Conservation (phyloP, 2,113 vertebrate species). For the Tiliqua scincoides region DNA sequence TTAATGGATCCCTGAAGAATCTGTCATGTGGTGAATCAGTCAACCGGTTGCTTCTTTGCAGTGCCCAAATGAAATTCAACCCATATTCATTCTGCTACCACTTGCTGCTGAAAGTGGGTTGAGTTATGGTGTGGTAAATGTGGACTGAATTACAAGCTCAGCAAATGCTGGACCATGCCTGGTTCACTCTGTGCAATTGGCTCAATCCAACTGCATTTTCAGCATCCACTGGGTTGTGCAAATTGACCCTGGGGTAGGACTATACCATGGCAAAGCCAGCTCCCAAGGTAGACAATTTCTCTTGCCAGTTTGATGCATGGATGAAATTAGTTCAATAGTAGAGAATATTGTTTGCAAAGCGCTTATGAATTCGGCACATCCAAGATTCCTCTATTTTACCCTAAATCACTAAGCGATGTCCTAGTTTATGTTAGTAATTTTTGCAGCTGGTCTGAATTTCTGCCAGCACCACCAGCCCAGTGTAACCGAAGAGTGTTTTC, state of each 20-base stretch:
- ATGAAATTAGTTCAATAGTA: background rate
- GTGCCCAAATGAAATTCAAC: background rate
- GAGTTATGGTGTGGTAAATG: background rate
- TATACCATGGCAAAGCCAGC: background rate
- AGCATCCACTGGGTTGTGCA: background rate
- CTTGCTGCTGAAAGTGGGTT: background rate
- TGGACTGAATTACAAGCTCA: background rate
- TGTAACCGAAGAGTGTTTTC: constrained; percentile 60
- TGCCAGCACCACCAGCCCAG: constrained; percentile 39
- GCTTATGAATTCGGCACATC: constrained; percentile 37
- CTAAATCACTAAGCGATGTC: constrained; percentile 34
- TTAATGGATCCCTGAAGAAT: background rate
- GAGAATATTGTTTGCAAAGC: background rate
- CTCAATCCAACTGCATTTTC: background rate
- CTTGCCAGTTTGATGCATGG: constrained; percentile 3
- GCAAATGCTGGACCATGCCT: background rate
- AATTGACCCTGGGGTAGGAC: background rate
- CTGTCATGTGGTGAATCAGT: background rate
- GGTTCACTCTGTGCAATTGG: background rate
- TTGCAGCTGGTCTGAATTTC: constrained; percentile 68
- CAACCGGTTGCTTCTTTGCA: background rate
- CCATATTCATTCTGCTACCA: background rate
- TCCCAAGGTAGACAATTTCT: background rate
- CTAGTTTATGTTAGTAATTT: constrained; percentile 64
- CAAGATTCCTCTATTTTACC: constrained; percentile 16